Conservation (phyloP, 2,888 invertebrate species). For the Doris montereyensis region DNA sequence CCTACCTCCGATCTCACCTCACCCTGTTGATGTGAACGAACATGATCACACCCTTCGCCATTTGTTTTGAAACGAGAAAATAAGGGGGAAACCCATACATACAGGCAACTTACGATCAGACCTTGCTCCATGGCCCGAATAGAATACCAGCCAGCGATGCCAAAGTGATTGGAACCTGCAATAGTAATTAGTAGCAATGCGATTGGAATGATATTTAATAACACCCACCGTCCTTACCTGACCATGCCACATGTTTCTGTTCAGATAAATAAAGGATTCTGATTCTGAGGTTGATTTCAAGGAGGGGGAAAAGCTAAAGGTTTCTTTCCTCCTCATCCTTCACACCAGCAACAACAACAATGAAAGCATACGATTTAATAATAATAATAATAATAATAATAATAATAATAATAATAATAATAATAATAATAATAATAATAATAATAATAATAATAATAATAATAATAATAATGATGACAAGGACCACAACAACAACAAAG, state of each 20-base stretch:
- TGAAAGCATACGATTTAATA: too few relatives aligned
- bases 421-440: conserved; percentile 1
- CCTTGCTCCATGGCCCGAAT: conserved; percentile 66
- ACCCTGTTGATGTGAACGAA: too few relatives aligned
- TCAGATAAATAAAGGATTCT: too few relatives aligned
- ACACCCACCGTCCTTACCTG: too few relatives aligned
- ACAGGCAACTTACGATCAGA: conserved; percentile 36
- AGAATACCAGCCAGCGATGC: conserved; percentile 70
- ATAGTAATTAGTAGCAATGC: neutral
- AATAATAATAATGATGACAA: neutral
- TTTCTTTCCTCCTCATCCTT: too few relatives aligned
- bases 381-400: neutral
- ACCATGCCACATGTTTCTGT: too few relatives aligned
- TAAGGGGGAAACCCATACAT: neutral
- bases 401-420: neutral
- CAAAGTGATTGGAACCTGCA: conserved; percentile 64
- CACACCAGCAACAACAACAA: too few relatives aligned
- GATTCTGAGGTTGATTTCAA: too few relatives aligned
- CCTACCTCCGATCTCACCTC: too few relatives aligned
- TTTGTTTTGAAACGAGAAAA: too few relatives aligned
- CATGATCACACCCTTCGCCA: too few relatives aligned
- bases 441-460: conserved; percentile 2
- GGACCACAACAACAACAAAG: neutral
- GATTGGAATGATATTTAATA: neutral
- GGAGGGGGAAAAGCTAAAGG: too few relatives aligned